A percentile compares a stretch with the other conserved stretches of the same genome.
These are phyloP conservation scores for Folsomia candida DNA, from an alignment of 2,888 invertebrate species.

Conservation along the genomic window DNA sequence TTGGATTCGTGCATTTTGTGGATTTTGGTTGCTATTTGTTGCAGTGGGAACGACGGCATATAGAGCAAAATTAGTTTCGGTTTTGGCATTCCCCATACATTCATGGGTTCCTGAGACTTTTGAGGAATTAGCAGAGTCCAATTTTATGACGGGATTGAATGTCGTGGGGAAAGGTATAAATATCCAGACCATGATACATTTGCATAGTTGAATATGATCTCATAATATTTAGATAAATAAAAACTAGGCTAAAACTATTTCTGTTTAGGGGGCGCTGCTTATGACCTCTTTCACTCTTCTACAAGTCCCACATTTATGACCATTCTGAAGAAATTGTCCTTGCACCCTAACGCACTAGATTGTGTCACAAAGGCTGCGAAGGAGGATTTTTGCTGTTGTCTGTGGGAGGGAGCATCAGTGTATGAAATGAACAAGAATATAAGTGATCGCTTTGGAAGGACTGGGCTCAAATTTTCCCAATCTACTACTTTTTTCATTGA, in stretches of 20 bases:
- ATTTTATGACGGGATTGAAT: conserved; percentile 33
- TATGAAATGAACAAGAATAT: background rate
- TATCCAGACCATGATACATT: no score
- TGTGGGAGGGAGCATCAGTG: background rate
- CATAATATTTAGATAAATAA: background rate
- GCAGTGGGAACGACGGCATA: conserved; percentile 19
- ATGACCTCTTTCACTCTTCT: background rate
- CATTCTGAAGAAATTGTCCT: background rate
- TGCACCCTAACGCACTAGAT: background rate
- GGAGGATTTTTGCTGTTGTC: background rate
- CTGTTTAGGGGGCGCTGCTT: background rate
- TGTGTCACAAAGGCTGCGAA: background rate
- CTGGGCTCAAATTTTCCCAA: background rate
- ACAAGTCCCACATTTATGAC: conserved; percentile 2
- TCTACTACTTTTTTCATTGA: background rate
- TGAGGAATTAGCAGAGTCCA: conserved; percentile 32
- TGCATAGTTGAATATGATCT: no score
- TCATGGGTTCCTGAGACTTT: conserved; percentile 35
- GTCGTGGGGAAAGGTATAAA: conserved; percentile 27
- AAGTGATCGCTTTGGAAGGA: background rate
- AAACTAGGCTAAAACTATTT: background rate
- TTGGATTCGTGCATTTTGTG: background rate
- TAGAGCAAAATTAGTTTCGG: conserved; percentile 18
- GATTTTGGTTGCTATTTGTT: conserved; percentile 33
- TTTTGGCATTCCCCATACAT: conserved; percentile 27